Evolutionary conservation across 1,140 invertebrate genomes (phyloP).

Genomic region (Solenopsis invicta): DNA sequence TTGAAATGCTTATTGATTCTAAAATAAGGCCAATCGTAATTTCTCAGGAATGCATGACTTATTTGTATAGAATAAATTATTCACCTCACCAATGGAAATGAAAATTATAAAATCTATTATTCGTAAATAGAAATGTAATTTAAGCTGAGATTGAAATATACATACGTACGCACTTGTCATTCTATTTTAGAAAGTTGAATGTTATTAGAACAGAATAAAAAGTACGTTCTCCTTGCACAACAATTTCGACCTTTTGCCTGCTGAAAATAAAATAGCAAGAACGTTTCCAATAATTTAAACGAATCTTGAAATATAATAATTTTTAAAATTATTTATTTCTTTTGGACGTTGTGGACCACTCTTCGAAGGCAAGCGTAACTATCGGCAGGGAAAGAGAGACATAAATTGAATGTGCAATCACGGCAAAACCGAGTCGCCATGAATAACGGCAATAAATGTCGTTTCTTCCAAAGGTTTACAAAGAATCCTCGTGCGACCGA

Average conservation of each 20-base stretch:
- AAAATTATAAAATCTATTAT: conserved; percentile 2
- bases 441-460: conserved; percentile 66
- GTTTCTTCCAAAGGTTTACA: conserved; percentile 28
- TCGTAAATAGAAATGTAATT: background rate
- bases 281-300: background rate
- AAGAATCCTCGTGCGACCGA: conserved; percentile 47
- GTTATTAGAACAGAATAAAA: background rate
- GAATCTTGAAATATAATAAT: conserved; percentile 2
- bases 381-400: conserved; percentile 26
- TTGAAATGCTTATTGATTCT: background rate
- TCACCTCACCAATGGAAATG: background rate
- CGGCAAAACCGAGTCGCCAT: conserved; percentile 59
- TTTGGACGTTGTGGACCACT: background rate
- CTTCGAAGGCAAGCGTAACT: conserved; percentile 17
- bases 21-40: background rate
- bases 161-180: no score
- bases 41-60: background rate
- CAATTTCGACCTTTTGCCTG: background rate
- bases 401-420: conserved; percentile 66
- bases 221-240: background rate
- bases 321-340: conserved; percentile 44
- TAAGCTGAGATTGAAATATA: background rate
- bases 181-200: background rate
- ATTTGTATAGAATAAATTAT: background rate
- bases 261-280: background rate